Base-by-base conservation (phyloP, 2,888 invertebrate species). In the Amitus sp. region DNA sequence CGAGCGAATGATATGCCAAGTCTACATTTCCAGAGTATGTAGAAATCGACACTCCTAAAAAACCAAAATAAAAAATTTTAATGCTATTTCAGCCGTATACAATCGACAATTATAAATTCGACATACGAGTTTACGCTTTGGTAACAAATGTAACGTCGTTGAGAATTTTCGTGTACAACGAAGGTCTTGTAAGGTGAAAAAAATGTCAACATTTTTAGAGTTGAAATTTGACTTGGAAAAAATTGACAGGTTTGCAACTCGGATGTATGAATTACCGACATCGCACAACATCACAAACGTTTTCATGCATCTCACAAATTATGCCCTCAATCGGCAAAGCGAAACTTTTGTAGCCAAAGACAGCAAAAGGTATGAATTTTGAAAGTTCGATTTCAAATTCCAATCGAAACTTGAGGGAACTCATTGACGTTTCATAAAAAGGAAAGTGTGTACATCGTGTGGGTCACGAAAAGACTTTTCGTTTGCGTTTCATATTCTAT, bases 221-320 rank as follows among this genome's bases (percentile, higher is more conserved):
- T 23, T 23, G 23, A 23, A 30, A 57, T 54, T 47, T 47, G 50
- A 54, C 54, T 62, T 54, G 43, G 47, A 62, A 27, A 57, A 34
- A 47, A 51, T 28, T 67, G 48, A 20, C 57, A 89, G 94, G 72
- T 95, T 96, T 80, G 96, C 96, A 1, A 96, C 96, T 1, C 91
- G 89, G 70, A 87, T 92, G 67, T 96, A 96, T 77, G 90, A 89
- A 53, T 93, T 94, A 73, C 96, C 96, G 0, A 91, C 88, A 27
- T 85, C 88, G 10, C 88, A 89, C 65, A 96, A 96, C 74, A 89
- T 91, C 5, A 89, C 90, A 0, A 95, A 96, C 78, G 90, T 95
- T 12, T 96, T 91, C 78, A 96, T 96, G 96, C 96, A 96, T 78
- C 84, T 96, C 58, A 96, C 96, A 7, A 96, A 96, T 83, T 96